Evolutionary conservation across 2,888 invertebrate species (phyloP).

Genomic region (Anodontia alba): DNA sequence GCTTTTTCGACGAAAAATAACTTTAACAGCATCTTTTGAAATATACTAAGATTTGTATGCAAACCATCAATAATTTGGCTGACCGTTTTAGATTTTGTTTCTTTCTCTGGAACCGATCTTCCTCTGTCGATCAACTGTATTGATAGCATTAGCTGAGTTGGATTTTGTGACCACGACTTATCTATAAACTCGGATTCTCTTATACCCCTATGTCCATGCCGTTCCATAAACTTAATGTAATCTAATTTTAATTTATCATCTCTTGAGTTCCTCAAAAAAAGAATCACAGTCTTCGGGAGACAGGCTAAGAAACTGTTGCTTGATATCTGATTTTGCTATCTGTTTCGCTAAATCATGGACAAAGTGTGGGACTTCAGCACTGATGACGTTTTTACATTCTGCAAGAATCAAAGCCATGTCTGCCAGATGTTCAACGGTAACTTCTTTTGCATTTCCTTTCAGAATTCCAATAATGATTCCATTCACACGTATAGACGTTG

Average conservation of each 20-base stretch:
- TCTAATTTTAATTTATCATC: background rate
- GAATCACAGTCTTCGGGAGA: background rate
- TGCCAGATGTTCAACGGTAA: too few relatives aligned
- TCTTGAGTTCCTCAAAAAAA: background rate
- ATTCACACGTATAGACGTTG: too few relatives aligned
- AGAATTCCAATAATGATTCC: too few relatives aligned
- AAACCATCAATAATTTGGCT: background rate
- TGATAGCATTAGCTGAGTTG: conserved; percentile 79
- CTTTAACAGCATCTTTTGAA: conserved; percentile 8
- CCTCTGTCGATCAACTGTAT: conserved; percentile 85
- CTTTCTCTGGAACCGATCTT: background rate
- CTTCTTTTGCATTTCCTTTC: too few relatives aligned
- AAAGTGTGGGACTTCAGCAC: conserved; percentile 15
- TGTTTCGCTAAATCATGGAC: conserved; percentile 1
- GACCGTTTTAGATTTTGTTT: background rate
- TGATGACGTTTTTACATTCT: background rate
- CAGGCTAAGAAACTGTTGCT: background rate
- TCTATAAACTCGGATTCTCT: conserved; percentile 85
- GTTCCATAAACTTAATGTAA: conserved; percentile 87
- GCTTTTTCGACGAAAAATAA: conserved; percentile 76
- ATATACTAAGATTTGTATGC: background rate
- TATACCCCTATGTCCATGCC: conserved; percentile 89
- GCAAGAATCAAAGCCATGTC: background rate
- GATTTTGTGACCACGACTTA: conserved; percentile 64
- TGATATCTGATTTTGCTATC: background rate